phyloP scores from a whole-genome alignment of 2,888 invertebrate species.

The Sinopyrophorus schimmeli region DNA sequence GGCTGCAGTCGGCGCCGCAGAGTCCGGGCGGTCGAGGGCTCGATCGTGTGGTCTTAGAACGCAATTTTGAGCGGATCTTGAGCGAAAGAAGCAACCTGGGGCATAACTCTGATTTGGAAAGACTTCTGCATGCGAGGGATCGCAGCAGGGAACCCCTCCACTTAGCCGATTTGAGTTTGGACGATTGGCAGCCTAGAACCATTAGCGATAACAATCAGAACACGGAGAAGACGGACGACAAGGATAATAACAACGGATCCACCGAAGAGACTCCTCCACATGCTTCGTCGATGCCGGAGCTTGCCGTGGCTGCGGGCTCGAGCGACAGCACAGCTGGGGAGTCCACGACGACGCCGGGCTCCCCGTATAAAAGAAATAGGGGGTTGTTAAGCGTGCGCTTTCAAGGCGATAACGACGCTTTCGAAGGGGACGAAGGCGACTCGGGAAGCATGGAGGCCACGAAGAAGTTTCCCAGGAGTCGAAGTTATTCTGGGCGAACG shows the following conservation, averaged over 20 bases:
- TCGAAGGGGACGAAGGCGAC: slow-evolving; percentile 54
- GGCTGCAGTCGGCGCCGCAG: slow-evolving; percentile 37
- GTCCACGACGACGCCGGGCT: slow-evolving; percentile 48
- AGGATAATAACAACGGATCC: slow-evolving; percentile 42
- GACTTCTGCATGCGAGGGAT: slow-evolving; percentile 61
- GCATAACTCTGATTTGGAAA: slow-evolving; percentile 54
- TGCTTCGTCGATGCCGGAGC: slow-evolving; percentile 67
- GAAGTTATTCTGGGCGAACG: slow-evolving; percentile 60
- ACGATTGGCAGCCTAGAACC: slow-evolving; percentile 59
- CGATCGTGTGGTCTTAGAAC: slow-evolving; percentile 69
- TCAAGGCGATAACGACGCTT: slow-evolving; percentile 58
- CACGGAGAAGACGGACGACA: slow-evolving; percentile 44
- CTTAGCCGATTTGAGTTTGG: slow-evolving; percentile 62
- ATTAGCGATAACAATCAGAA: slow-evolving; percentile 44
- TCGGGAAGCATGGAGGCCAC: slow-evolving; percentile 46
- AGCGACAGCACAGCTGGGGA: slow-evolving; percentile 41
- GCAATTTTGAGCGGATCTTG: slow-evolving; percentile 66
- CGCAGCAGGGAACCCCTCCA: slow-evolving; percentile 64
- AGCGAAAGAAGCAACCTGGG: slow-evolving; percentile 55
- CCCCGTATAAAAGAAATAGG: slow-evolving; percentile 51
- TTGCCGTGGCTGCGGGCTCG: slow-evolving; percentile 54
- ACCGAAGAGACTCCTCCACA: slow-evolving; percentile 48
- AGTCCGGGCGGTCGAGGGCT: slow-evolving; percentile 58
- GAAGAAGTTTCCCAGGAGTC: slow-evolving; percentile 57
- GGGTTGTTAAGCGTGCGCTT: slow-evolving; percentile 59